These are phyloP conservation scores for Pristionchus pacificus DNA, from an alignment of 1,140 invertebrate genomes.

Conservation along the genomic window DNA sequence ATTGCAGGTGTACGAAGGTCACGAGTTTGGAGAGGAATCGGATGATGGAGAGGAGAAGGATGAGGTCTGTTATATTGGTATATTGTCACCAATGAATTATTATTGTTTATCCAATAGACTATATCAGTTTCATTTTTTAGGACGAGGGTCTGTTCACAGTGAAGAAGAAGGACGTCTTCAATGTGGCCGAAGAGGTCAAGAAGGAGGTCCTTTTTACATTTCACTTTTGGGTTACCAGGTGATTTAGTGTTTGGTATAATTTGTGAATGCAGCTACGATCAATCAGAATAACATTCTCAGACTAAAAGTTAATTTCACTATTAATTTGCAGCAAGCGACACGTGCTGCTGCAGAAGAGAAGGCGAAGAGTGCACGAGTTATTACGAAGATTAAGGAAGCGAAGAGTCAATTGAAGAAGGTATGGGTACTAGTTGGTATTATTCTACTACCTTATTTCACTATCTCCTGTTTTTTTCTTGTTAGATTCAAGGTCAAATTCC, in stretches of 20 bases:
- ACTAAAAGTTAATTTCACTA: too few species aligned
- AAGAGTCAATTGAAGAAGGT: constrained; percentile 42
- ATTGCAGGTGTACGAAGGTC: constrained; percentile 4
- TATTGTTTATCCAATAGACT: constrained; percentile 8
- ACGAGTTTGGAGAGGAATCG: constrained; percentile 10
- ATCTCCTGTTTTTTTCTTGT: too few species aligned
- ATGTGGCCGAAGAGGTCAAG: constrained; percentile 16
- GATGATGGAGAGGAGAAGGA: constrained; percentile 24
- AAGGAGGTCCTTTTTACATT: too few species aligned
- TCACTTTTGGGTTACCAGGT: too few species aligned
- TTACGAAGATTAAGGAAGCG: constrained; percentile 41
- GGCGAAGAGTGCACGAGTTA: constrained; percentile 18
- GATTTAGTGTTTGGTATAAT: too few species aligned
- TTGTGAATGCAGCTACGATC: constrained; percentile 24
- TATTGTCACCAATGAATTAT: neutral
- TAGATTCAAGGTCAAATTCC: too few species aligned
- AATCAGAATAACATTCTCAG: constrained; percentile 11
- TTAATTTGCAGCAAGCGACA: too few species aligned
- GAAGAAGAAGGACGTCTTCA: constrained; percentile 43
- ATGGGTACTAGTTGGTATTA: too few species aligned
- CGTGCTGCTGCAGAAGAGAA: too few species aligned
- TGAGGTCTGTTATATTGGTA: constrained; percentile 3
- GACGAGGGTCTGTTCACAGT: constrained; percentile 45
- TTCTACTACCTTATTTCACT: too few species aligned
- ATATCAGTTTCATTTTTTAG: constrained; percentile 21